Percentiles rank a stretch among this genome's conserved stretches.
Conservation (phyloP, 2,797 vertebrate genomes). For the Hippoglossus hippoglossus region DNA sequence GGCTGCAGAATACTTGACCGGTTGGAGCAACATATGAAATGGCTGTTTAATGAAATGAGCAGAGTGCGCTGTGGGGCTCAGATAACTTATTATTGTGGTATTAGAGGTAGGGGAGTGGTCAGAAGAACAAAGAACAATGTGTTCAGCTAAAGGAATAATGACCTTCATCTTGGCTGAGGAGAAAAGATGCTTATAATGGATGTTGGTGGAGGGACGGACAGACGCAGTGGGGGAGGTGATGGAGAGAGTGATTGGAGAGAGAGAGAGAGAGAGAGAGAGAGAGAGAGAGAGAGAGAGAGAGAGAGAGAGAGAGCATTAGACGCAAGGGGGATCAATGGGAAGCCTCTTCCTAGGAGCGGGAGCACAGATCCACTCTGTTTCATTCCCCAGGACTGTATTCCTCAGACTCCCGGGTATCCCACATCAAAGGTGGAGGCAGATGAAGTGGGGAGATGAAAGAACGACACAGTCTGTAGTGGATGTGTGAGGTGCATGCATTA, state of each 20-base stretch:
- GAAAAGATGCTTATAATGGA: conserved; percentile 6
- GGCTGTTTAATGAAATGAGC: conserved; percentile 62
- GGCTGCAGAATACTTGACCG: conserved; percentile 45
- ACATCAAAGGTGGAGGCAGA: conserved; percentile 74
- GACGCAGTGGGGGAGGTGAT: conserved; percentile 8
- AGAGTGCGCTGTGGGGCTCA: conserved; percentile 18
- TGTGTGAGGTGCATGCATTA: conserved; percentile 70
- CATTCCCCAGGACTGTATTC: conserved; percentile 66
- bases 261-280: conserved; percentile 26
- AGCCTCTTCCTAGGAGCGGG: conserved; percentile 47
- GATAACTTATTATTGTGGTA: conserved; percentile 23
- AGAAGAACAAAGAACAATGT: conserved; percentile 14
- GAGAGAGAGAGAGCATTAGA: conserved; percentile 34
- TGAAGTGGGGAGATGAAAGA: conserved; percentile 78
- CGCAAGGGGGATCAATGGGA: conserved; percentile 58
- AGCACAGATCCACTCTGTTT: conserved; percentile 62
- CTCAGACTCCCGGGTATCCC: conserved; percentile 66
- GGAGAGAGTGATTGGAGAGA: conserved; percentile 36
- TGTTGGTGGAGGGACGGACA: conserved; percentile 7
- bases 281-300: conserved; percentile 25
- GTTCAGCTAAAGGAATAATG: conserved; percentile 25
- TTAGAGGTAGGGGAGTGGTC: conserved; percentile 24
- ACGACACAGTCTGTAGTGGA: conserved; percentile 54
- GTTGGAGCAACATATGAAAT: conserved; percentile 46
- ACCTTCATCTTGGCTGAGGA: conserved; percentile 35